phyloP scores from a whole-genome alignment of 2,113 vertebrate species.

The Manacus vitellinus region DNA sequence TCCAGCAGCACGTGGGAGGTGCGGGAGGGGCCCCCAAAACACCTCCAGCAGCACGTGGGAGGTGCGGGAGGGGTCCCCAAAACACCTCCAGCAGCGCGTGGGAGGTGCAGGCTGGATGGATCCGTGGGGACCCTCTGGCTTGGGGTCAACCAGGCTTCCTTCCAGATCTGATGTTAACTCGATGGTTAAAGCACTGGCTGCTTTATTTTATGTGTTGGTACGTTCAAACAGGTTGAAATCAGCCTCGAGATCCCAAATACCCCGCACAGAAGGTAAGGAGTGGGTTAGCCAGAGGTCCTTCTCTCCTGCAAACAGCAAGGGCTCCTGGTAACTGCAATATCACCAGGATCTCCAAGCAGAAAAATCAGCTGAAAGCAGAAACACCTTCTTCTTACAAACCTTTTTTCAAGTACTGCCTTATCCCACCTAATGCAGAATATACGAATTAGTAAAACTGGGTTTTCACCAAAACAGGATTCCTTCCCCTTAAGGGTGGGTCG shows the following conservation, averaged over 20 bases:
- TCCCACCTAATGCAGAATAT: background rate
- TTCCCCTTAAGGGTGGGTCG: background rate
- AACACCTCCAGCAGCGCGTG: rapidly evolving
- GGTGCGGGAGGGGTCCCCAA: background rate
- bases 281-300: background rate
- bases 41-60: background rate
- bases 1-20: background rate
- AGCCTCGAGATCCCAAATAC: background rate
- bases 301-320: background rate
- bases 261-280: background rate
- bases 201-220: background rate
- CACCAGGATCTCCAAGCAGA: background rate
- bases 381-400: background rate
- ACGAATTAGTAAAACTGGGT: background rate
- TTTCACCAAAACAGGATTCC: background rate
- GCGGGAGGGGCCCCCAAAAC: background rate
- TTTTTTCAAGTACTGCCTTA: background rate
- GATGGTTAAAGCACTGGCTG: background rate
- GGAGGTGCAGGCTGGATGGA: background rate
- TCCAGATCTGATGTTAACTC: background rate
- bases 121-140: too few species aligned
- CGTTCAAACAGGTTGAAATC: background rate
- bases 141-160: background rate
- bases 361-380: background rate
- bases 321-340: background rate